Conservation (phyloP, 2,888 invertebrate genomes). For the Aphidius colemani region DNA sequence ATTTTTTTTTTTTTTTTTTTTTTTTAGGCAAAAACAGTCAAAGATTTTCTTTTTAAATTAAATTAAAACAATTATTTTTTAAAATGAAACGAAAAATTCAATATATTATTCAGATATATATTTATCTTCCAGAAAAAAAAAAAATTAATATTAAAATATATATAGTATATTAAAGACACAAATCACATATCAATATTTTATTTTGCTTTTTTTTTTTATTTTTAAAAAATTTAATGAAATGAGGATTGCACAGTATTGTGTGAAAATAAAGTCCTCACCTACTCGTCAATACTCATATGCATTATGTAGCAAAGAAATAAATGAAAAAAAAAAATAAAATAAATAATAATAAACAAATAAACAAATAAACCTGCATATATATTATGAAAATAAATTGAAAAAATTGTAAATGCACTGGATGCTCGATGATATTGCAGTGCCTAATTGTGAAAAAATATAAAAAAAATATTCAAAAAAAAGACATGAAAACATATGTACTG, state of each 20-base stretch:
- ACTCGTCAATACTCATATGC: slow-evolving; percentile 44
- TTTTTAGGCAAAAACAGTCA: too few relatives aligned
- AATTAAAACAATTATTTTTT: neutral
- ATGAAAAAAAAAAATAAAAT: slow-evolving; percentile 15
- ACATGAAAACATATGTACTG: neutral
- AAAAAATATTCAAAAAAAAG: slow-evolving; percentile 16
- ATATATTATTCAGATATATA: neutral
- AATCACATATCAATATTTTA: neutral
- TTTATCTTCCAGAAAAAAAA: slow-evolving; percentile 17
- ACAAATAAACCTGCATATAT: neutral
- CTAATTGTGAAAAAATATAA: slow-evolving; percentile 34
- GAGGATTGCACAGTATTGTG: slow-evolving; percentile 13
- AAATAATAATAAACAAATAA: slow-evolving; percentile 10
- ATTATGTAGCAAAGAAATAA: slow-evolving; percentile 3
- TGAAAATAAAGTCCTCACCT: slow-evolving; percentile 35
- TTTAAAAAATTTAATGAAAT: neutral
- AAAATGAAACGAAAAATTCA: neutral
- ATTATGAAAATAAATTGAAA: neutral
- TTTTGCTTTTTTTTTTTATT: neutral
- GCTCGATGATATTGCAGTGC: slow-evolving; percentile 45
- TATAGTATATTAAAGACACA: too few relatives aligned
- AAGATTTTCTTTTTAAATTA: too few relatives aligned
- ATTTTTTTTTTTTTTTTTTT: too few relatives aligned
- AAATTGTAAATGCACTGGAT: slow-evolving; percentile 21
- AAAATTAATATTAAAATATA: neutral